A percentile compares a stretch with the other conserved stretches of the same genome.
These are phyloP conservation scores for Pogonocichla stellata DNA, from an alignment of 2,113 vertebrate genomes.

Conservation along the genomic window DNA sequence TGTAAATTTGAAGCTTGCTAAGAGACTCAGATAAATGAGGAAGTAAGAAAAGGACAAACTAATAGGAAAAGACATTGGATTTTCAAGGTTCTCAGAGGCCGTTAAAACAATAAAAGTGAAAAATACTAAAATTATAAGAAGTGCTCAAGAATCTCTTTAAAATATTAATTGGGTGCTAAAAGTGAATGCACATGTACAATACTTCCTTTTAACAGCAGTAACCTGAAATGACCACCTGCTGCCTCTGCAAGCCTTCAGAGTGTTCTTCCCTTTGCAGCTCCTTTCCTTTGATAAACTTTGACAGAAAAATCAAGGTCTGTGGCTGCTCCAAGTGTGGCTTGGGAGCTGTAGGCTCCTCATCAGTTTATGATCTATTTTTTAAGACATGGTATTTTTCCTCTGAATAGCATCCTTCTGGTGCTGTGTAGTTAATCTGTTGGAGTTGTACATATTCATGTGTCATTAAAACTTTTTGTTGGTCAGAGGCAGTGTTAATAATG, in stretches of 20 bases:
- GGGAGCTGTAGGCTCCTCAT: not conserved
- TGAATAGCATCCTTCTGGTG: conserved; percentile 15
- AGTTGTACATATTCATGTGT: not conserved
- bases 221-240: conserved; percentile 6
- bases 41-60: not conserved
- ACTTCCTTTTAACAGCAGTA: not conserved
- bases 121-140: conserved; percentile 20
- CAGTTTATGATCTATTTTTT: conserved; percentile 30
- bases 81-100: not conserved
- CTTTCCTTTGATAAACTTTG: conserved; percentile 17
- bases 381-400: conserved; percentile 43
- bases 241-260: not conserved
- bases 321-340: not conserved
- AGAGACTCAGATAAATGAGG: not conserved
- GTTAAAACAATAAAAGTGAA: conserved; percentile 17
- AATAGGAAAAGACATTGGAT: not conserved
- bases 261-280: not conserved
- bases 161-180: conserved; percentile 37
- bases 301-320: not conserved
- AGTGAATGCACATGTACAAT: not conserved
- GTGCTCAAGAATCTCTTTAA: not conserved
- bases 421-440: not conserved
- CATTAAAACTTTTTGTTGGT: not conserved
- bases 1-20: not conserved
- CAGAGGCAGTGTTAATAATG: not conserved